Percentiles rank a stretch among this genome's conserved stretches.
phyloP scores from a whole-genome alignment of 1,140 invertebrate species.

The Diorhabda elongata region DNA sequence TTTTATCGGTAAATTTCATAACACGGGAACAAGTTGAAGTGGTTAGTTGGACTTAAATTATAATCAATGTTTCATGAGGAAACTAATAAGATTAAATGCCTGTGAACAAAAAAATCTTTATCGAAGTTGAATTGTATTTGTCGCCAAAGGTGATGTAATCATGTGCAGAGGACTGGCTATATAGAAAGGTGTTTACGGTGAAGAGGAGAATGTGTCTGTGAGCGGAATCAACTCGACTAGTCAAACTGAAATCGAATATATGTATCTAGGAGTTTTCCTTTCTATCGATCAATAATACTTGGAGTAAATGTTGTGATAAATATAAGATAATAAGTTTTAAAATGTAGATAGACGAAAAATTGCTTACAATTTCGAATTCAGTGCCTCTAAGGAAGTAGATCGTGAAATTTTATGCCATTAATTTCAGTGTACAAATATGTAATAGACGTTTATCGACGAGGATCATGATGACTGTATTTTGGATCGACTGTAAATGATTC shows the following conservation, averaged over 20 bases:
- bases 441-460: no score
- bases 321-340: no score
- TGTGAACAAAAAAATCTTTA: conserved; percentile 9
- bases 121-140: conserved; percentile 13
- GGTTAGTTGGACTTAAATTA: neutral
- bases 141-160: conserved; percentile 25
- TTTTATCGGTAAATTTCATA: neutral
- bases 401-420: no score
- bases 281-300: no score
- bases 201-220: conserved; percentile 10
- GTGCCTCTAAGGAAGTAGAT: no score
- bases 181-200: conserved; percentile 15
- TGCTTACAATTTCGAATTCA: no score
- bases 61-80: conserved; percentile 6
- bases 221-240: conserved; percentile 10
- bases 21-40: neutral
- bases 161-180: conserved; percentile 21
- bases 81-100: conserved; percentile 14
- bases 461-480: no score
- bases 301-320: no score
- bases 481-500: no score
- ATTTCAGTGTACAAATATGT: no score
- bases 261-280: no score
- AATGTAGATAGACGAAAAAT: no score
- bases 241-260: neutral